Evolutionary conservation across 2,113 vertebrate genomes (phyloP).

Genomic region (Vimba vimba): DNA sequence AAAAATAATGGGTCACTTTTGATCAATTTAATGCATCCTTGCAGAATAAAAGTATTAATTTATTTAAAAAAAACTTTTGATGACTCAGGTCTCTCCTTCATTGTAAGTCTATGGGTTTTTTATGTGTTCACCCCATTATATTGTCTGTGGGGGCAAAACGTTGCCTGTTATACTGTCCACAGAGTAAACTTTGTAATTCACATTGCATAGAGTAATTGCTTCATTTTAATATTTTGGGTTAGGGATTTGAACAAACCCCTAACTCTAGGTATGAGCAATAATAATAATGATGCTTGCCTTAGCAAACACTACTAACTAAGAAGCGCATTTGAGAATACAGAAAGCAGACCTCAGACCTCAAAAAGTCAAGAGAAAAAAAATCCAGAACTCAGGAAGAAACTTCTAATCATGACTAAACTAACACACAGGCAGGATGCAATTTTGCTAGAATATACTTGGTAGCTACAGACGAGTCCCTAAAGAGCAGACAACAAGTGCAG

Average conservation of each 20-base stretch:
- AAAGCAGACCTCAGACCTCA: background rate
- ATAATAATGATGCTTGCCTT: background rate
- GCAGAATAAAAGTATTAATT: no score
- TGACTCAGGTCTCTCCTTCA: background rate
- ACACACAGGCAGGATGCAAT: background rate
- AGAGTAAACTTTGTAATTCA: background rate
- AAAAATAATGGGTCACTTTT: no score
- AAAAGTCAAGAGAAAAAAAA: background rate
- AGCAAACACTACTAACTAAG: background rate
- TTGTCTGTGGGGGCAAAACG: background rate
- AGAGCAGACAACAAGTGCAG: slow-evolving; percentile 29
- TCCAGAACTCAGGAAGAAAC: background rate
- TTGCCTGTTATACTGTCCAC: background rate
- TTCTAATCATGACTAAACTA: slow-evolving; percentile 5
- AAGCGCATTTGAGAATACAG: background rate
- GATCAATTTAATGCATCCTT: no score
- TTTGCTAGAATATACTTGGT: background rate
- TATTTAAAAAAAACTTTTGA: no score
- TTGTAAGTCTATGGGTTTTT: background rate
- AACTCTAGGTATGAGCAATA: background rate
- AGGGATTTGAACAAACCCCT: no score
- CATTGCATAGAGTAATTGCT: background rate
- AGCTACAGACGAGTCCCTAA: slow-evolving; percentile 13
- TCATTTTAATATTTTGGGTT: background rate
- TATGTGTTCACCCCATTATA: background rate